Conservation (phyloP, 2,797 vertebrate genomes). For the Coilia nasus region DNA sequence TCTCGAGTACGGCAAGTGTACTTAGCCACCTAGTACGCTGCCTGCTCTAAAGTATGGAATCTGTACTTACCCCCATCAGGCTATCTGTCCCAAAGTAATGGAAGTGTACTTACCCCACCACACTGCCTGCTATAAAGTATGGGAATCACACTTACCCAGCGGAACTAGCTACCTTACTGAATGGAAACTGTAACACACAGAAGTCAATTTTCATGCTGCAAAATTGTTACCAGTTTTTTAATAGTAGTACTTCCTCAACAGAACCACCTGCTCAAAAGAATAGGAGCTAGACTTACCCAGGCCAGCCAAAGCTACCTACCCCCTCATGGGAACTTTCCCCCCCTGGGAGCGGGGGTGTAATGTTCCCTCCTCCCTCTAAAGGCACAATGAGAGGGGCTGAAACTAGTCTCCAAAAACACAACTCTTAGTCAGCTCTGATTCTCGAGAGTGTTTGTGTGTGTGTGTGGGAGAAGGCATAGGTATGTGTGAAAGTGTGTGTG, state of each 20-base stretch:
- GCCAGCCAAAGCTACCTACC: too few relatives aligned
- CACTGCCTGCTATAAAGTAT: too few relatives aligned
- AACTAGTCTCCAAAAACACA: background rate
- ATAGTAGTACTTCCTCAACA: background rate
- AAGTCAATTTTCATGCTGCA: too few relatives aligned
- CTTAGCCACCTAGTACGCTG: too few relatives aligned
- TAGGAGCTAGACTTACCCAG: background rate
- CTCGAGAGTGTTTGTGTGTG: background rate
- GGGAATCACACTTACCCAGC: background rate
- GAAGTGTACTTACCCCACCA: too few relatives aligned
- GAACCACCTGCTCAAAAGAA: background rate
- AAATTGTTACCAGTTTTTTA: too few relatives aligned
- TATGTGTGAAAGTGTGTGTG: background rate
- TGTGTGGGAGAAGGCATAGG: background rate
- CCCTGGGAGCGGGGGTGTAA: background rate
- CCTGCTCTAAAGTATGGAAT: too few relatives aligned
- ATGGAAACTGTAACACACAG: too few relatives aligned
- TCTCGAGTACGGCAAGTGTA: too few relatives aligned
- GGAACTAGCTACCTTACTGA: background rate
- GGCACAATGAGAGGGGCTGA: conserved; percentile 7
- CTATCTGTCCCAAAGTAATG: too few relatives aligned
- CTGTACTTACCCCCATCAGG: too few relatives aligned
- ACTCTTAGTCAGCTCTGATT: background rate
- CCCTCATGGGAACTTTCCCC: background rate
- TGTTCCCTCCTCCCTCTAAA: background rate